Conservation (phyloP, 2,113 vertebrate species). For the Physeter macrocephalus region DNA sequence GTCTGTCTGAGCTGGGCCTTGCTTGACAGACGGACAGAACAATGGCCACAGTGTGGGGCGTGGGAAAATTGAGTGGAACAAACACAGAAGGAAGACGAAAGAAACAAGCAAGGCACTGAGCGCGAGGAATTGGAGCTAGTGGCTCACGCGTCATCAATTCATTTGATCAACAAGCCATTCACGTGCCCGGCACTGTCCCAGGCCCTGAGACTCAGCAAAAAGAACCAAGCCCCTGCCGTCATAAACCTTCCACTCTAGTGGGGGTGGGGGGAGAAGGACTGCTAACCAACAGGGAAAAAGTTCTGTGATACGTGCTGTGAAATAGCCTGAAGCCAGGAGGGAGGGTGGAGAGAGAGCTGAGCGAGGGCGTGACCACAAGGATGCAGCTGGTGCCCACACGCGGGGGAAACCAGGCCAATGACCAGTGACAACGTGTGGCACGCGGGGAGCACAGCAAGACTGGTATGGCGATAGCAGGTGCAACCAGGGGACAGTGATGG, state of each 20-base stretch:
- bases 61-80: not conserved
- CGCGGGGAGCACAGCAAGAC: not conserved
- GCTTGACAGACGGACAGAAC: not conserved
- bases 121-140: not conserved
- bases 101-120: not conserved
- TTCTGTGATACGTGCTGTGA: not conserved
- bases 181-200: not conserved
- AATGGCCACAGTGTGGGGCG: not conserved
- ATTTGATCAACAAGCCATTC: not conserved
- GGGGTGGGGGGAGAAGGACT: not conserved
- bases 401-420: not conserved
- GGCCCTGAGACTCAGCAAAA: not conserved
- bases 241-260: not conserved
- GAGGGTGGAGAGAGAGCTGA: not conserved
- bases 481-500: not conserved
- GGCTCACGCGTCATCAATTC: not conserved
- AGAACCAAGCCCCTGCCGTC: not conserved
- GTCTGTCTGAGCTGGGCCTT: not conserved
- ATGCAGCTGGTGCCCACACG: not conserved
- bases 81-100: not conserved
- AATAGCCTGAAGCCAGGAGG: not conserved
- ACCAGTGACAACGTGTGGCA: rapidly evolving
- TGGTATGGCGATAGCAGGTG: not conserved
- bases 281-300: not conserved
- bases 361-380: not conserved